A percentile compares a stretch with the other conserved stretches of the same genome.
Evolutionary conservation across 1,140 invertebrate species (phyloP).

Genomic region (Agraylea sexmaculata): DNA sequence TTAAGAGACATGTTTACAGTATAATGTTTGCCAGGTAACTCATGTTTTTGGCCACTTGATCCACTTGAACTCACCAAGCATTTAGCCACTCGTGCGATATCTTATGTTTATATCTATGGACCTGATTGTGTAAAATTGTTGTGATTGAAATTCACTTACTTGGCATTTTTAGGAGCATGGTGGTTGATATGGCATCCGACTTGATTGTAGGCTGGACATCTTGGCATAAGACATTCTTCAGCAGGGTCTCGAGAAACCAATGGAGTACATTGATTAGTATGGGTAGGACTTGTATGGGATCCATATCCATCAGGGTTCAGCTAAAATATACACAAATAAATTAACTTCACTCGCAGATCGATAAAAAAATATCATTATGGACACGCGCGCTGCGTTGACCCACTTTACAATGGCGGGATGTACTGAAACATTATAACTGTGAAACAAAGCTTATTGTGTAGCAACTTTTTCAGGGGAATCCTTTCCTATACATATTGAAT

Average conservation of each 20-base stretch:
- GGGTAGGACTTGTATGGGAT: slow-evolving; percentile 73
- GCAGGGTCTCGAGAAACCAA: slow-evolving; percentile 46
- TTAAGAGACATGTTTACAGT: too few species aligned
- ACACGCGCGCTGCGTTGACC: not conserved
- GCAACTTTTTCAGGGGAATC: too few species aligned
- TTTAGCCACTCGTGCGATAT: too few species aligned
- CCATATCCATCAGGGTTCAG: slow-evolving; percentile 56
- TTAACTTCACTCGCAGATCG: not conserved
- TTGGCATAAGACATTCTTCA: slow-evolving; percentile 38
- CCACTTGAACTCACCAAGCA: too few species aligned
- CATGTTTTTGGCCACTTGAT: too few species aligned
- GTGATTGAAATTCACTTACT: slow-evolving; percentile 67
- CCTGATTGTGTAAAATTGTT: slow-evolving; percentile 3
- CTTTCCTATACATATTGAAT: too few species aligned
- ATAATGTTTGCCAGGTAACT: too few species aligned
- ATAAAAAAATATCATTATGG: not conserved
- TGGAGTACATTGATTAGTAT: slow-evolving; percentile 46
- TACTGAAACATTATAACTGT: too few species aligned
- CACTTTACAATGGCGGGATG: too few species aligned
- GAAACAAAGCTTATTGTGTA: too few species aligned
- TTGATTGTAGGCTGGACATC: slow-evolving; percentile 39
- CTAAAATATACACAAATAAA: slow-evolving; percentile 21
- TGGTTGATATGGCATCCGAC: slow-evolving; percentile 30
- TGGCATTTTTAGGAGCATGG: slow-evolving; percentile 73
- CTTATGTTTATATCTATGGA: too few species aligned